These are phyloP conservation scores for Rhamphomyia laevipes DNA, from an alignment of 2,888 invertebrate genomes.

Conservation along the genomic window DNA sequence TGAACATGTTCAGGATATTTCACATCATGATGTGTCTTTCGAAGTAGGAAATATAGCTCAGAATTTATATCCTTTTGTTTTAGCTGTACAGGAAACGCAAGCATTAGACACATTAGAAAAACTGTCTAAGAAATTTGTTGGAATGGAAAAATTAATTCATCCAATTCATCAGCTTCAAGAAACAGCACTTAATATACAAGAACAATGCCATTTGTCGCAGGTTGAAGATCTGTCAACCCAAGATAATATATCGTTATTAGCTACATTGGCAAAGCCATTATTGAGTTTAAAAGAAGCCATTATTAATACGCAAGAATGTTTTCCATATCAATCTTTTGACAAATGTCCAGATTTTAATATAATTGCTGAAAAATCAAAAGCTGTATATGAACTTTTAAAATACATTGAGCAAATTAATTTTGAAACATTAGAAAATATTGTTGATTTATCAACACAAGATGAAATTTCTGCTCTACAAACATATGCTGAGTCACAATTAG, in stretches of 20 bases:
- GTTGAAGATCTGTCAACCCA: slow-evolving; percentile 15
- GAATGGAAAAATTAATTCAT: slow-evolving; percentile 19
- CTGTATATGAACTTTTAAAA: slow-evolving; percentile 21
- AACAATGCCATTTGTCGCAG: slow-evolving; percentile 30
- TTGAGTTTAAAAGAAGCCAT: slow-evolving; percentile 22
- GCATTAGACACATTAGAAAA: slow-evolving; percentile 22
- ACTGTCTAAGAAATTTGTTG: slow-evolving; percentile 16
- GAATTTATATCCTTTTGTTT: slow-evolving; percentile 19
- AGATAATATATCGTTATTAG: slow-evolving; percentile 15
- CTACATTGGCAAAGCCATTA: slow-evolving; percentile 21
- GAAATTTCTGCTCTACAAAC: slow-evolving; percentile 48
- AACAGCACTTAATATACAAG: slow-evolving; percentile 22
- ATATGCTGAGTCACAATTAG: slow-evolving; percentile 32
- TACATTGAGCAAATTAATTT: slow-evolving; percentile 27
- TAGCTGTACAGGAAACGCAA: slow-evolving; percentile 22
- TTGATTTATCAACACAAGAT: slow-evolving; percentile 45
- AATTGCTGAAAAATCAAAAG: slow-evolving; percentile 17
- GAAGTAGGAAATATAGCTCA: slow-evolving; percentile 17
- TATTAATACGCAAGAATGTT: slow-evolving; percentile 20
- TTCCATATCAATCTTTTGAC: slow-evolving; percentile 15
- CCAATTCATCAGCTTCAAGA: slow-evolving; percentile 35
- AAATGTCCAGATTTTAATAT: slow-evolving; percentile 17
- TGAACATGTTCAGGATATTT: slow-evolving; percentile 18
- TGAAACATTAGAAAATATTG: slow-evolving; percentile 37
- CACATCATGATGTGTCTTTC: slow-evolving; percentile 14